Percentiles rank a stretch among this genome's conserved stretches.
Conservation (phyloP, 1,140 invertebrate genomes). For the Cylas formicarius region DNA sequence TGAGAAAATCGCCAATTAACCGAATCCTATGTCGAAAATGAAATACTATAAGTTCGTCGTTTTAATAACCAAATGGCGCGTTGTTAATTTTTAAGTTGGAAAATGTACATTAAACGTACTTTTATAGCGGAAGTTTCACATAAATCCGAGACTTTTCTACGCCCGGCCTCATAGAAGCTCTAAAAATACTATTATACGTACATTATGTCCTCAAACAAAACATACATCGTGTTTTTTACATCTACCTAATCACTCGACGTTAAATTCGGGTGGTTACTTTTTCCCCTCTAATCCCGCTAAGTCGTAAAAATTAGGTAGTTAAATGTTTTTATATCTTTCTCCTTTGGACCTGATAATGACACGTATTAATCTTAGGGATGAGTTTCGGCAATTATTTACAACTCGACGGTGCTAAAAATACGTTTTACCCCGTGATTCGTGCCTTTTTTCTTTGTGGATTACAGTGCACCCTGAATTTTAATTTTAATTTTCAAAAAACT, state of each 20-base stretch:
- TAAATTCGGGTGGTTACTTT: conserved; percentile 15
- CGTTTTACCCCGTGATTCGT: too few species aligned
- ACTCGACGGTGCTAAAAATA: too few species aligned
- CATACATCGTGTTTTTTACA: conserved; percentile 16
- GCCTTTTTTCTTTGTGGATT: too few species aligned
- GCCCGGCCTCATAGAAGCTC: conserved; percentile 3
- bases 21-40: too few species aligned
- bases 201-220: conserved; percentile 19
- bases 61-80: too few species aligned
- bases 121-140: conserved; percentile 11
- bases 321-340: conserved; percentile 9
- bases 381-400: conserved; percentile 2
- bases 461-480: too few species aligned
- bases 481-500: too few species aligned
- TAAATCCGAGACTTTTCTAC: conserved; percentile 13
- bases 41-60: too few species aligned
- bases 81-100: too few species aligned
- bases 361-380: conserved; percentile 9
- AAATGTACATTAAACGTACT: too few species aligned
- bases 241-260: conserved; percentile 1
- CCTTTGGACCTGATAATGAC: conserved; percentile 5
- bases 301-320: conserved; percentile 4
- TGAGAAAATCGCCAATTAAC: too few species aligned
- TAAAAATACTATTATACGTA: conserved; percentile 20
- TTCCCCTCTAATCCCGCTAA: conserved; percentile 5